Conservation (phyloP, 2,888 invertebrate species). For the Ferdinandea cuprea region DNA sequence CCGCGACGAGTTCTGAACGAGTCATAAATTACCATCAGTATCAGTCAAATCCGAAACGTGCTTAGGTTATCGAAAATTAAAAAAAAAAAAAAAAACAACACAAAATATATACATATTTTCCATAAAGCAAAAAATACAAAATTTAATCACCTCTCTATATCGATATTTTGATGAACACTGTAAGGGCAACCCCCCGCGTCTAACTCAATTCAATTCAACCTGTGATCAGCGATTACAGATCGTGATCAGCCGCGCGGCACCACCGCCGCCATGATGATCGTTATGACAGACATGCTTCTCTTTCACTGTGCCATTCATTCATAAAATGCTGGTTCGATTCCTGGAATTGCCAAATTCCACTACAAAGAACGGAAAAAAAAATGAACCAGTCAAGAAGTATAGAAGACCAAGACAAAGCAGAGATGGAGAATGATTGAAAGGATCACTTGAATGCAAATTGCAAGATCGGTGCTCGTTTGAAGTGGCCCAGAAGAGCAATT, state of each 20-base stretch:
- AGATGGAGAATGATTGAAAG: conserved; percentile 66
- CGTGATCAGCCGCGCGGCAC: no score
- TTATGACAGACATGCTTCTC: conserved; percentile 63
- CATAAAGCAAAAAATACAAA: background rate
- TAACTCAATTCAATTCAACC: conserved; percentile 56
- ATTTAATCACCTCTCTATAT: conserved; percentile 13
- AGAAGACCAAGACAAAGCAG: conserved; percentile 4
- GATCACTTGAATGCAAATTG: conserved; percentile 74
- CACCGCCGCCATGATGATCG: conserved; percentile 42
- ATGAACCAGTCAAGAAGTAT: background rate
- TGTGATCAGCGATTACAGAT: conserved; percentile 49
- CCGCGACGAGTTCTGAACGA: conserved; percentile 29
- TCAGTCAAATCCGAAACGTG: conserved; percentile 67
- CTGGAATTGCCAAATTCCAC: conserved; percentile 70
- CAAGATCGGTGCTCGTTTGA: conserved; percentile 71
- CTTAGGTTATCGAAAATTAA: conserved; percentile 49
- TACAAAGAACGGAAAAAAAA: background rate
- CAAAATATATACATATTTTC: background rate
- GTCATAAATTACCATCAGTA: conserved; percentile 68
- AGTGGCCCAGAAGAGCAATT: conserved; percentile 64
- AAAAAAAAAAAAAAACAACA: conserved; percentile 11
- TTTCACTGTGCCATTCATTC: conserved; percentile 64
- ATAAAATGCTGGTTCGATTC: conserved; percentile 70
- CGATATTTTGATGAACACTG: conserved; percentile 53
- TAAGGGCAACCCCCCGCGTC: conserved; percentile 30